Percentiles rank a stretch among this genome's conserved stretches.
Evolutionary conservation across 2,113 vertebrate species (phyloP).

Genomic region (Hipposideros armiger): DNA sequence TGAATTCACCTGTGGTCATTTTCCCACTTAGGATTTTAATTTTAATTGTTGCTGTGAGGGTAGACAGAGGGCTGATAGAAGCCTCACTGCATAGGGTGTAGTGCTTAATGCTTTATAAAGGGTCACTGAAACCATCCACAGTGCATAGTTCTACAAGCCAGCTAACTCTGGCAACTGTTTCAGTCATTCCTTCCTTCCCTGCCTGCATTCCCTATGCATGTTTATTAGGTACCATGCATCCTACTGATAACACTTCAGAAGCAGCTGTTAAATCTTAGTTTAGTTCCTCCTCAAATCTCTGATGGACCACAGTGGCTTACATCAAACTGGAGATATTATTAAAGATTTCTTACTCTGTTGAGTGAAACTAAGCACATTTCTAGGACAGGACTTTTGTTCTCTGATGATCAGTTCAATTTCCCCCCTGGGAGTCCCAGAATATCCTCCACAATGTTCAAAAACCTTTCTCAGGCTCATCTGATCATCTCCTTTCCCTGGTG

Average conservation of each 20-base stretch:
- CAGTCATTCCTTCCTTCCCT: background rate
- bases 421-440: background rate
- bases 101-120: background rate
- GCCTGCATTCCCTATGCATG: background rate
- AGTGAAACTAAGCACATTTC: background rate
- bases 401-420: background rate
- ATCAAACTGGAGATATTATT: background rate
- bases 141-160: background rate
- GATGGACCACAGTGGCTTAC: background rate
- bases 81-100: background rate
- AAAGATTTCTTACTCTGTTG: background rate
- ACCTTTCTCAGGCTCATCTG: background rate
- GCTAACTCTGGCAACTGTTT: background rate
- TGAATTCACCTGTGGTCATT: background rate
- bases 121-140: background rate
- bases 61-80: background rate
- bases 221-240: background rate
- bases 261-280: background rate
- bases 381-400: slow-evolving; percentile 24
- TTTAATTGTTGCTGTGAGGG: background rate
- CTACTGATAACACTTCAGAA: background rate
- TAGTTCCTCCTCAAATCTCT: background rate
- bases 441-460: background rate
- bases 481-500: background rate
- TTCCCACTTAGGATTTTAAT: slow-evolving; percentile 35